These are phyloP conservation scores for Corapipo altera DNA, from an alignment of 2,113 vertebrate species.

Conservation along the genomic window DNA sequence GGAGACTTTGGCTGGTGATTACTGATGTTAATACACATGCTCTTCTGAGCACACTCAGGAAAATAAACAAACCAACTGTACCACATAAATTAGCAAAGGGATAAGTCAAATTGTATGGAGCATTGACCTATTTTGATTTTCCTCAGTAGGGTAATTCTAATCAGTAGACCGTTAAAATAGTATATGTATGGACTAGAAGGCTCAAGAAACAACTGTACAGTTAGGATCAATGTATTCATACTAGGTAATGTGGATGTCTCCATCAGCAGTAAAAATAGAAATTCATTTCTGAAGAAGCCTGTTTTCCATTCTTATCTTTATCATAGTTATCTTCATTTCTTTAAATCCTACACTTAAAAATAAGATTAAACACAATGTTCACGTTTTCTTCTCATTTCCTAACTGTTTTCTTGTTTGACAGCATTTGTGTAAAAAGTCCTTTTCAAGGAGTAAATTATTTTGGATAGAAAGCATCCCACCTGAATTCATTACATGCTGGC, in stretches of 20 bases:
- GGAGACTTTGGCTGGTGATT: background rate
- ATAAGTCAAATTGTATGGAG: background rate
- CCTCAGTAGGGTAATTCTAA: background rate
- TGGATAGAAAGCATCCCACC: slow-evolving; percentile 64
- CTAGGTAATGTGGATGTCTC: background rate
- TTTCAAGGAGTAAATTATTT: slow-evolving; percentile 77
- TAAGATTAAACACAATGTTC: slow-evolving; percentile 55
- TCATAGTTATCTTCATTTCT: slow-evolving; percentile 12
- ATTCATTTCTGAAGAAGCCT: background rate
- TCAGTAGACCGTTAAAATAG: background rate
- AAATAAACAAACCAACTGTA: background rate
- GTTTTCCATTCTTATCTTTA: background rate
- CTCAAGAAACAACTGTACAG: background rate
- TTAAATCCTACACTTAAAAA: slow-evolving; percentile 57
- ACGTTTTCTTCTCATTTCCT: slow-evolving; percentile 44
- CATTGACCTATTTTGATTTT: background rate
- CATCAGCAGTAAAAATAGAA: background rate
- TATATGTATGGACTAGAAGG: background rate
- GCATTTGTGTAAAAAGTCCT: slow-evolving; percentile 53
- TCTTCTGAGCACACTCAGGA: background rate
- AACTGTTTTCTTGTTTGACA: slow-evolving; percentile 41
- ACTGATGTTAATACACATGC: background rate
- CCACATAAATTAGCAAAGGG: background rate
- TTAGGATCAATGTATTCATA: background rate
- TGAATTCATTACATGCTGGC: slow-evolving; percentile 66